Base-by-base conservation (phyloP, 2,113 vertebrate species). In the Tinamus guttatus region DNA sequence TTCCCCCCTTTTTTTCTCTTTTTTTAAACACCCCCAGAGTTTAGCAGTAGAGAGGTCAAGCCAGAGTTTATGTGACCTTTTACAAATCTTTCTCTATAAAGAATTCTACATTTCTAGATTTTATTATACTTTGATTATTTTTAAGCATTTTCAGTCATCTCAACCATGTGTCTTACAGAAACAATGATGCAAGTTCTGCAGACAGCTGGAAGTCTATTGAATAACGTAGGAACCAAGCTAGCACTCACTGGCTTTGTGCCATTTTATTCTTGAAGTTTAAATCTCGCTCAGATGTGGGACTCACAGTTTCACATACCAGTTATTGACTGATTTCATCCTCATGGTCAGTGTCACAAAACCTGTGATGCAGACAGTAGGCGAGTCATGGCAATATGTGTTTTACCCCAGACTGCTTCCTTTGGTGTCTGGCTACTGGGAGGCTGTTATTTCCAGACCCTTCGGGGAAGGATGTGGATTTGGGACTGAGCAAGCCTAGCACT, bases 91-190 rank as follows among this genome's bases (percentile, higher is more conserved):
- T 54, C 58, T 87, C n/a, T 68, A 24, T 11, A 13, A 22, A 59
- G 34, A 63, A 59, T 76, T 60, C 27, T 83, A 16, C 8, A 59
- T 47, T 80, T 41, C 30, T 52, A 13, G 7, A 6, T 28, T 15
- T 27, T 63, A 22, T 21, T 73, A 21, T 34, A 4, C 56, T 60
- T 83, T 58, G 28, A 58, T 30, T 32, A 18, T 58, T 32, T 32
- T 58, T 10, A 58, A 58, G 30, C 14, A 18, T 58, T 15, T 88
- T 86, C 81, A 94, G 87, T 91, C 70, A 4, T 80, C 75, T 90
- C 70, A 65, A 78, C 41, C 56, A 94, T 95, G 41, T 96, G 91
- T 89, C 34, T 91, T 95, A 86, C 81, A 93, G 95, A 94, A 22
- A 36, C 20, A 86, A 14, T 28, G 77, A 87, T 56, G 58, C 52